A percentile compares a stretch with the other conserved stretches of the same genome.
Conservation (phyloP, 1,140 invertebrate species). For the Drosophila setifemur region DNA sequence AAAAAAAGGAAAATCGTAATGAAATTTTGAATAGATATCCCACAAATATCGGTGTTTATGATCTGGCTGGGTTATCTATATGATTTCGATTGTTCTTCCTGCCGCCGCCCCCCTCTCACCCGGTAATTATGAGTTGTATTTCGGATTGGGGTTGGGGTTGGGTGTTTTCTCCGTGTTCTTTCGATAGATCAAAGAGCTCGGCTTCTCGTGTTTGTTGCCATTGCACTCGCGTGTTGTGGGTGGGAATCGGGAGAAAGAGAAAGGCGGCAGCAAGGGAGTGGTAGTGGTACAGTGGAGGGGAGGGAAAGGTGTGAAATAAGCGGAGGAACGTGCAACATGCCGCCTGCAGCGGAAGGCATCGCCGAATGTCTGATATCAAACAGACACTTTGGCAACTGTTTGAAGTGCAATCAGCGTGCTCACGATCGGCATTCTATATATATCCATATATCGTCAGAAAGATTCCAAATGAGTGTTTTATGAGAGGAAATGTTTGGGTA, state of each 20-base stretch:
- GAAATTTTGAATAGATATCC: slow-evolving; percentile 36
- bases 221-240: slow-evolving; percentile 64
- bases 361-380: slow-evolving; percentile 74
- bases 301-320: slow-evolving; percentile 60
- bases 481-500: slow-evolving; percentile 42
- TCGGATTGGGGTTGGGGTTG: background rate
- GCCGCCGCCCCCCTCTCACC: slow-evolving; percentile 19
- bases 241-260: slow-evolving; percentile 3
- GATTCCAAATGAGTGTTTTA: slow-evolving; percentile 21
- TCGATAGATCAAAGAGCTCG: slow-evolving; percentile 71
- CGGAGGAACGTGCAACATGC: slow-evolving; percentile 10
- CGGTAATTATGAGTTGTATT: slow-evolving; percentile 61
- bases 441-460: background rate
- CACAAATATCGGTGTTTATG: slow-evolving; percentile 67
- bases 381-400: slow-evolving; percentile 78
- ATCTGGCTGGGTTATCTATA: slow-evolving; percentile 53
- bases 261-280: slow-evolving; percentile 6
- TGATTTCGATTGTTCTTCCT: slow-evolving; percentile 43
- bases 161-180: slow-evolving; percentile 31
- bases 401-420: slow-evolving; percentile 68
- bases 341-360: slow-evolving; percentile 48
- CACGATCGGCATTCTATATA: slow-evolving; percentile 43
- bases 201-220: slow-evolving; percentile 69
- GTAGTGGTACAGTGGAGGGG: background rate
- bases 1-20: slow-evolving; percentile 37